Percentiles rank a stretch among this genome's conserved stretches.
These are phyloP conservation scores for Machaerirhynchus nigripectus DNA, from an alignment of 2,113 vertebrate genomes.

Conservation along the genomic window DNA sequence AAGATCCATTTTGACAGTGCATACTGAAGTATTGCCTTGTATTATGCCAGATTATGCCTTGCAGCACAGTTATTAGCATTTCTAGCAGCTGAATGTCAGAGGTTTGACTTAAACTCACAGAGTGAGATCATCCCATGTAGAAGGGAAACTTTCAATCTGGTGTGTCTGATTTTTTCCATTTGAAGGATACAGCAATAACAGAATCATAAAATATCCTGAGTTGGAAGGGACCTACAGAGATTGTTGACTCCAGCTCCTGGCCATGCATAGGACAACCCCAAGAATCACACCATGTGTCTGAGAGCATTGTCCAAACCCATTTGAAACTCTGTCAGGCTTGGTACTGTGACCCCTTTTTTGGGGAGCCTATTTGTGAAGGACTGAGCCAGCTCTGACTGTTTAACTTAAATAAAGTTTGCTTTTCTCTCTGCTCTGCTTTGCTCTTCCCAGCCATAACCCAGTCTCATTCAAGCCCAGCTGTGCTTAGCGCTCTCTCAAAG, in stretches of 20 bases:
- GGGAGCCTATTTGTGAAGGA: neutral
- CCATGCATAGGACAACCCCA: neutral
- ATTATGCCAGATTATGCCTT: neutral
- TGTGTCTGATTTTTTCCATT: neutral
- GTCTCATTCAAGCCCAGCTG: neutral
- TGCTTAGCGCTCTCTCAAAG: fast-evolving
- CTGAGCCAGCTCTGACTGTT: neutral
- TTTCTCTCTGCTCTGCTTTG: neutral
- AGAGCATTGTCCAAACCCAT: neutral
- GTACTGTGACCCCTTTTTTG: neutral
- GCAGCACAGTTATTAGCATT: slow-evolving; percentile 2
- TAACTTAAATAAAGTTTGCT: neutral
- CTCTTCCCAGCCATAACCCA: neutral
- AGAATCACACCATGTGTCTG: neutral
- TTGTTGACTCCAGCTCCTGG: neutral
- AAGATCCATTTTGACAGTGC: slow-evolving; percentile 28
- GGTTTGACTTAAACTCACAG: neutral
- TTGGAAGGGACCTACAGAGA: neutral
- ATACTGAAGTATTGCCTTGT: neutral
- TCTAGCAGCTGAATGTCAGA: neutral
- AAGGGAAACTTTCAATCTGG: neutral
- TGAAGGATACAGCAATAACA: neutral
- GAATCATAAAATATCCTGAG: neutral
- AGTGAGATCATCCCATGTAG: neutral
- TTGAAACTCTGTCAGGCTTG: neutral